Evolutionary conservation across 2,888 invertebrate genomes (phyloP), one percentile per base, ranked within the genome.

Genomic region (Ormyrus thymus): DNA sequence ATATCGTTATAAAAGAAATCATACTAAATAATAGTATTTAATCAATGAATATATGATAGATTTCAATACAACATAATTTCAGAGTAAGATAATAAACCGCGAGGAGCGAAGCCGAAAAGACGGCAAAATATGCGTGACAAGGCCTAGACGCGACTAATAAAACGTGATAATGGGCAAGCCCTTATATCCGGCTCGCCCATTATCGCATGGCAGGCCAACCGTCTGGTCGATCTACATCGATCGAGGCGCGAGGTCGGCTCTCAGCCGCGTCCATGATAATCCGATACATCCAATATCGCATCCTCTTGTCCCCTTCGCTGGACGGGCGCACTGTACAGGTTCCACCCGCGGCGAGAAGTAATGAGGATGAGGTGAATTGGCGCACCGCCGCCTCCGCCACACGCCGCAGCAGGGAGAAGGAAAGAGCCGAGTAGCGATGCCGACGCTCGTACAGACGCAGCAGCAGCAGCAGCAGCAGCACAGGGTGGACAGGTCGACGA

Each of bases 401-500:
- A 10, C 74, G 48, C 51, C 51, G 43, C 46, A 58, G 15, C 62
- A 48, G 73, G 43, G 72, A 2, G 58, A 56, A n/a, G 7, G 15
- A 43, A 11, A 15, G 10, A 7, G 58, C 13, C 11, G 46, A 46
- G 59, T 53, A 8, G 65, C 76, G 79, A 89, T 89, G 88, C 87
- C 87, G 80, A 76, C 81, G 82, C 76, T 81, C 84, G 81, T 84
- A 83, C 71, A 15, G 72, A 48, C 11, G 7, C 15, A 64, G 29
- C 77, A 78, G 68, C 69, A 68, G 76, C 79, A 79, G 55, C 74
- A 76, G 9, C 80, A 70, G 64, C 78, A 72, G 48, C 82, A 29
- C 29, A 29, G 85, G 65, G 87, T 89, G 80, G 87, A 88, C 82
- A 86, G 86, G 82, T 87, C 88, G 77, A 88, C 88, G 72, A 87